phyloP scores from a whole-genome alignment of 2,888 invertebrate genomes.

The Rotaria sp. region DNA sequence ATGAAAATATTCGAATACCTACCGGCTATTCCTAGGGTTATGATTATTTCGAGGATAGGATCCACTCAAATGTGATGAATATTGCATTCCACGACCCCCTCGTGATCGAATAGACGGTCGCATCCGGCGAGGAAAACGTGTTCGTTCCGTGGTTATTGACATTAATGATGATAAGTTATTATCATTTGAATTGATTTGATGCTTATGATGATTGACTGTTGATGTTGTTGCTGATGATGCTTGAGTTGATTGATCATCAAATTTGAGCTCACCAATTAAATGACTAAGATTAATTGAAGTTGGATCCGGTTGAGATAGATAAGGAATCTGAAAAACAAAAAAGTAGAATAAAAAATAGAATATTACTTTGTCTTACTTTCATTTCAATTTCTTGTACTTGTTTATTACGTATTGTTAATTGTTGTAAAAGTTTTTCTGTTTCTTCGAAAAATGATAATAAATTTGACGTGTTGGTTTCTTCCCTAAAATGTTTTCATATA shows the following conservation, averaged over 20 bases:
- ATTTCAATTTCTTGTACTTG: neutral
- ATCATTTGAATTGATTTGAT: neutral
- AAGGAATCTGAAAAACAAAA: neutral
- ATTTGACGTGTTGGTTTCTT: neutral
- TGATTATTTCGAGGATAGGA: neutral
- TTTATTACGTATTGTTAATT: neutral
- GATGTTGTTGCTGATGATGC: neutral
- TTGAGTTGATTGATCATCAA: neutral
- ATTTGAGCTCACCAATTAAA: slow-evolving; percentile 1
- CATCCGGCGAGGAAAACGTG: neutral
- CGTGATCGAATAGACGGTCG: neutral
- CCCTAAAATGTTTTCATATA: neutral
- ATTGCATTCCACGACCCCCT: neutral
- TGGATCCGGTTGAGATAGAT: neutral
- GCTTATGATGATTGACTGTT: neutral
- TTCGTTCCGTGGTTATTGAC: neutral
- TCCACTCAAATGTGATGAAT: neutral
- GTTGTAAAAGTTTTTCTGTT: neutral
- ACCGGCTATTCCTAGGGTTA: neutral
- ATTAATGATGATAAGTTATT: neutral
- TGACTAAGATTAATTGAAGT: neutral
- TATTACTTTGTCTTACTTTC: neutral
- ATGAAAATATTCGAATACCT: neutral
- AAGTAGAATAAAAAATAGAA: neutral
- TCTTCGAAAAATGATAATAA: neutral